Percentiles rank a stretch among this genome's conserved stretches.
Conservation (phyloP, 1,140 invertebrate species). For the Drosophila sechellia region DNA sequence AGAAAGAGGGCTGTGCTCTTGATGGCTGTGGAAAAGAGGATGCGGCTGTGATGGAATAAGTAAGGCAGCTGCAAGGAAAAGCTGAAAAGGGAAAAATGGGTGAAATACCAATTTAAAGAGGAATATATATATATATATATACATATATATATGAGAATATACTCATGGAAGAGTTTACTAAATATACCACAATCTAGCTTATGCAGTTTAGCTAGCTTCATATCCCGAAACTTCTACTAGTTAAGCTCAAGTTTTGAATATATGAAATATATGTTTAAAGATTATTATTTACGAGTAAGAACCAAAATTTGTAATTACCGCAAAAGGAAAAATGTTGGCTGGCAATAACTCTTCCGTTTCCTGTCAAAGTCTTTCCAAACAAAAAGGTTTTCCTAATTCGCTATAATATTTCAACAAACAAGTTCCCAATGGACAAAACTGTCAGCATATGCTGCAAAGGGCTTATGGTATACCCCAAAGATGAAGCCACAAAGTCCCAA, state of each 20-base stretch:
- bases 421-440: constrained; percentile 13
- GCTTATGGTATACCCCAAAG: constrained; percentile 32
- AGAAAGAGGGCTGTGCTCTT: constrained; percentile 13
- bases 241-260: no score
- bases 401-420: constrained; percentile 19
- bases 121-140: constrained; percentile 4
- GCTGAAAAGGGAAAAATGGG: constrained; percentile 22
- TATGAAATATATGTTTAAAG: no score
- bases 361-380: not conserved
- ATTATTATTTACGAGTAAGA: not conserved
- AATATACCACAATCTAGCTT: not conserved
- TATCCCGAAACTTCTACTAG: no score
- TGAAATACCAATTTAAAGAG: constrained; percentile 49
- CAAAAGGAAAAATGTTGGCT: not conserved
- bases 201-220: no score
- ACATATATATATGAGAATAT: not conserved
- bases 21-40: constrained; percentile 52
- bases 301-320: not conserved
- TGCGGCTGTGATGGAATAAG: constrained; percentile 27
- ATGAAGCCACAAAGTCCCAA: constrained; percentile 16
- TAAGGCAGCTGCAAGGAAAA: constrained; percentile 9
- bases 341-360: not conserved
- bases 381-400: constrained; percentile 8
- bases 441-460: constrained; percentile 66
- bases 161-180: not conserved